Percentiles rank a stretch among this genome's conserved stretches.
These are phyloP conservation scores for Chromis chromis DNA, from an alignment of 2,797 vertebrate species.

Conservation along the genomic window DNA sequence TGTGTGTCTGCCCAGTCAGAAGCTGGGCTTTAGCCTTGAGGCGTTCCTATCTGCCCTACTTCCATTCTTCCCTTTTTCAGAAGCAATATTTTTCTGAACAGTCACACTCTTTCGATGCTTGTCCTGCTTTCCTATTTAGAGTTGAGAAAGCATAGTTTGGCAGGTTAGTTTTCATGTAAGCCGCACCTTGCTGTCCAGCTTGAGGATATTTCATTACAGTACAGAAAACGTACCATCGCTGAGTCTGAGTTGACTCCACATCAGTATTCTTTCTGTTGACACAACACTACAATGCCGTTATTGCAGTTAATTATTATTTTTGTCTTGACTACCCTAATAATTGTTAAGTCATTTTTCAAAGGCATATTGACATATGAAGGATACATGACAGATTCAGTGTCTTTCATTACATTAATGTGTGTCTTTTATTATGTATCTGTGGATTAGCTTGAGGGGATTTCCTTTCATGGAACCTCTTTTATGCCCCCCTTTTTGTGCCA, in stretches of 20 bases:
- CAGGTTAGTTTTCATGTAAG: constrained; percentile 16
- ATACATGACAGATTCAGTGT: constrained; percentile 17
- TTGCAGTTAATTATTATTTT: constrained; percentile 5
- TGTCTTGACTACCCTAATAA: constrained; percentile 1
- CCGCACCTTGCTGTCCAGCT: constrained; percentile 10
- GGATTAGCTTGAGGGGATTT: constrained; percentile 58
- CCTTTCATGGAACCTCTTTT: constrained; percentile 43
- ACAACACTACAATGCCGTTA: not conserved
- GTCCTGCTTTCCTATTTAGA: constrained; percentile 22
- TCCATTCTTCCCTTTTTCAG: constrained; percentile 43
- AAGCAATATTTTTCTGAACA: constrained; percentile 26
- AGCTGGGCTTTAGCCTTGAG: constrained; percentile 52
- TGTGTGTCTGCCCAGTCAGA: constrained; percentile 50
- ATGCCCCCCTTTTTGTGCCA: constrained; percentile 36
- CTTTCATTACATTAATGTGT: constrained; percentile 43
- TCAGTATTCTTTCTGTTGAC: not conserved
- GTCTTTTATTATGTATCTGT: constrained; percentile 40
- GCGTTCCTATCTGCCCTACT: constrained; percentile 59
- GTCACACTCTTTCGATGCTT: constrained; percentile 4
- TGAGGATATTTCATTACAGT: constrained; percentile 7
- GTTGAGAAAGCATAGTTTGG: constrained; percentile 15
- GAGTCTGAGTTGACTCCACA: not conserved
- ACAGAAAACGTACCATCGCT: not conserved
- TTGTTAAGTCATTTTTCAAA: constrained; percentile 9
- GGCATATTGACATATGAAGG: constrained; percentile 12